Evolutionary conservation across 2,888 invertebrate genomes (phyloP).

Genomic region (Timandra comae): DNA sequence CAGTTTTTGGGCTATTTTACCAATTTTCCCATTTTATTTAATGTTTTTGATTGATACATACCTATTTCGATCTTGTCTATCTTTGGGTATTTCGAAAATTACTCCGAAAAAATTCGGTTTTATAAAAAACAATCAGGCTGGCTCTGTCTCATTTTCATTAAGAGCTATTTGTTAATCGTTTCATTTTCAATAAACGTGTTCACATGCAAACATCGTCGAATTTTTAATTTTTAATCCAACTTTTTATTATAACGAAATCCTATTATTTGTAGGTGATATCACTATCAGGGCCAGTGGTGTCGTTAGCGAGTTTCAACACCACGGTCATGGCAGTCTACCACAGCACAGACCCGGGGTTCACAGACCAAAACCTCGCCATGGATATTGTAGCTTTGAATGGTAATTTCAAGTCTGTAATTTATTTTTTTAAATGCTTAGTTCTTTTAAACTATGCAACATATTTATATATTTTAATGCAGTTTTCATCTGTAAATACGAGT

Average conservation of each 20-base stretch:
- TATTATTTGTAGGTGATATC: constrained; percentile 65
- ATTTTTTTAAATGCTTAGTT: too few species aligned
- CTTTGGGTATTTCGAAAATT: background rate
- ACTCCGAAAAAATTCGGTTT: background rate
- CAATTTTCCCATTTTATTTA: background rate
- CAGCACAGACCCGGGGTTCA: constrained; percentile 50
- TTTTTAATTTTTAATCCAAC: too few species aligned
- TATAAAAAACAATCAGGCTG: background rate
- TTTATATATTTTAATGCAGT: background rate
- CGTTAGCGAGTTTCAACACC: constrained; percentile 50
- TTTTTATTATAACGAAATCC: too few species aligned
- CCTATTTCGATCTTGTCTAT: background rate
- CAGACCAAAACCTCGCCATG: constrained; percentile 66
- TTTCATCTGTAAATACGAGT: too few species aligned
- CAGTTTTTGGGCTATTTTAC: too few species aligned
- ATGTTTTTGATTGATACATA: background rate
- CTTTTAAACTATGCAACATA: too few species aligned
- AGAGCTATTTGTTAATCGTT: background rate
- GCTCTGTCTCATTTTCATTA: background rate
- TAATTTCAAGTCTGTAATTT: constrained; percentile 25
- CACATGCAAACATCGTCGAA: too few species aligned
- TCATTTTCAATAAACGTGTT: too few species aligned
- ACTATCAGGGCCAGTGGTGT: constrained; percentile 53
- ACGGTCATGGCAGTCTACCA: constrained; percentile 60
- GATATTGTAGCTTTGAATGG: constrained; percentile 66